Percentiles rank a stretch among this genome's conserved stretches.
These are phyloP conservation scores for Ditula angustiorana DNA, from an alignment of 2,888 invertebrate species.

Conservation along the genomic window DNA sequence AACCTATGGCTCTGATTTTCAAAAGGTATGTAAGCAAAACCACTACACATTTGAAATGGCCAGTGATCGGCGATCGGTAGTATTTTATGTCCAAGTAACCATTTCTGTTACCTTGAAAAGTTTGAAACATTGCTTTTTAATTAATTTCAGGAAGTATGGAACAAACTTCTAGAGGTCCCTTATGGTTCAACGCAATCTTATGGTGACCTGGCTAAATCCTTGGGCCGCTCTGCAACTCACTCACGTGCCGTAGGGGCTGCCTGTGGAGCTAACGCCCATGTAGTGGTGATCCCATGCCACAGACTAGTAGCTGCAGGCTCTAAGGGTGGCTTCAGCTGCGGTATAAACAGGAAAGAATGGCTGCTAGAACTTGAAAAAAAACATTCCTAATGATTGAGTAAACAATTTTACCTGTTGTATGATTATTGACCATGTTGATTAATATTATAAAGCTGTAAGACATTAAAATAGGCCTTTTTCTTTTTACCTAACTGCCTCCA, in stretches of 20 bases:
- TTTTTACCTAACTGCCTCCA: too few relatives aligned
- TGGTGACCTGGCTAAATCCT: conserved; percentile 65
- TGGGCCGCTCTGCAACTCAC: conserved; percentile 67
- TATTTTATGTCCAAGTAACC: too few relatives aligned
- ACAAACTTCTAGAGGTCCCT: conserved; percentile 63
- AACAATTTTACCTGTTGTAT: neutral
- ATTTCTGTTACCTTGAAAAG: too few relatives aligned
- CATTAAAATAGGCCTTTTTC: too few relatives aligned
- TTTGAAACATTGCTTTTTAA: too few relatives aligned
- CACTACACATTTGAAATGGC: neutral
- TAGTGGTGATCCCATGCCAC: conserved; percentile 76
- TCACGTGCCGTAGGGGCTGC: conserved; percentile 74
- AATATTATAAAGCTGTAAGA: too few relatives aligned
- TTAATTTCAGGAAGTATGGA: conserved; percentile 69
- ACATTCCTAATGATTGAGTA: conserved; percentile 39
- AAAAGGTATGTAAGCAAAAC: conserved; percentile 60
- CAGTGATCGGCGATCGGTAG: too few relatives aligned
- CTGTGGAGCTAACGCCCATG: conserved; percentile 71
- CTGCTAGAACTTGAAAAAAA: conserved; percentile 76
- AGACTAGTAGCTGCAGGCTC: conserved; percentile 66
- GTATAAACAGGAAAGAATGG: conserved; percentile 83
- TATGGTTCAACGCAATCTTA: conserved; percentile 74
- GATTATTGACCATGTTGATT: too few relatives aligned
- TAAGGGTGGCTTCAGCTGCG: conserved; percentile 81
- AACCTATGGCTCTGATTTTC: conserved; percentile 73